A percentile compares a stretch with the other conserved stretches of the same genome.
Evolutionary conservation across 2,797 vertebrate genomes (phyloP).

Genomic region (Myotis pilosus): DNA sequence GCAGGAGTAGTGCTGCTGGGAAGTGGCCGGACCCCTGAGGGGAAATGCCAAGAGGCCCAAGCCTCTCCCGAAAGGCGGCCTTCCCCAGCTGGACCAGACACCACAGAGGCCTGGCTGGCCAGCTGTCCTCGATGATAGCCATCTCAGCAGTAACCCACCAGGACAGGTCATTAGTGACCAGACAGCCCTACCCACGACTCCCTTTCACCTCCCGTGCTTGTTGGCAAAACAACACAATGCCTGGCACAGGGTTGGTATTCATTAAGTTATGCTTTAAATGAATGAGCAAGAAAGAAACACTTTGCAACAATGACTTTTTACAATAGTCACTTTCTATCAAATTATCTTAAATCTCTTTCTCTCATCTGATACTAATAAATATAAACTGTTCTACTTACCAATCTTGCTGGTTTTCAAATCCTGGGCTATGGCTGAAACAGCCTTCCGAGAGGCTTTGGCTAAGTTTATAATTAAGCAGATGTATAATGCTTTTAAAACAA

Average conservation of each 20-base stretch:
- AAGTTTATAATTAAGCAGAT: neutral
- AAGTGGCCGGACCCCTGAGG: accelerated
- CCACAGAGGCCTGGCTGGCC: too few relatives aligned
- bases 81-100: neutral
- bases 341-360: neutral
- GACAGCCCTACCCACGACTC: neutral
- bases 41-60: neutral
- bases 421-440: neutral
- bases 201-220: neutral
- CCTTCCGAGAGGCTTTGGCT: neutral
- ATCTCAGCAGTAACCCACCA: neutral
- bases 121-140: accelerated
- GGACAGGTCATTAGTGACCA: neutral
- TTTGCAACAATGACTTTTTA: neutral
- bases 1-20: neutral
- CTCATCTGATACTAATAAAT: neutral
- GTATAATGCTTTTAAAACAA: neutral
- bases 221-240: neutral
- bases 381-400: neutral
- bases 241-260: neutral
- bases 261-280: neutral
- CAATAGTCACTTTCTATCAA: neutral
- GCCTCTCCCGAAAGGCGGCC: neutral
- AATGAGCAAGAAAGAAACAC: neutral
- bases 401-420: neutral